A percentile compares a stretch with the other conserved stretches of the same genome.
These are phyloP conservation scores for Rhinogobio ventralis DNA, from an alignment of 2,797 vertebrate species.

Conservation along the genomic window DNA sequence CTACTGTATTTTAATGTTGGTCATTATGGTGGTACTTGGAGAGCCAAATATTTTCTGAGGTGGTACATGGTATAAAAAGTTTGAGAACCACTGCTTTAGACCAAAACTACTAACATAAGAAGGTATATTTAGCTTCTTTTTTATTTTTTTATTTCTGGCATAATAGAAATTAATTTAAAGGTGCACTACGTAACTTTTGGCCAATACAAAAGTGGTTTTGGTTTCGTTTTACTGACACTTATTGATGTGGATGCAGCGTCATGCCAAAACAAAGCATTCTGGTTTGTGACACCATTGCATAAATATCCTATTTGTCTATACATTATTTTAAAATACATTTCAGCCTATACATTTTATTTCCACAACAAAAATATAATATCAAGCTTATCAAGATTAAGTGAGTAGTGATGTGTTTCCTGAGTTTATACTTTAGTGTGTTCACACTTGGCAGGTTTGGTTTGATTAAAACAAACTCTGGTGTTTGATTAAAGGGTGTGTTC, in stretches of 20 bases:
- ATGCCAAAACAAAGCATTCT: not conserved
- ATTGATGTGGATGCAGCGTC: not conserved
- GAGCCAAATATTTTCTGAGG: too few species aligned
- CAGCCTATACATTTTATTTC: not conserved
- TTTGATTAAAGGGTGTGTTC: too few species aligned
- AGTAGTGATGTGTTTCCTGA: too few species aligned
- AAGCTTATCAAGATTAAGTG: not conserved
- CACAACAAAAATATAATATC: not conserved
- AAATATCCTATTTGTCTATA: not conserved
- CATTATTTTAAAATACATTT: not conserved
- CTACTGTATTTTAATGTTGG: too few species aligned
- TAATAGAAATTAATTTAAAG: not conserved
- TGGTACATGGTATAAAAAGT: too few species aligned
- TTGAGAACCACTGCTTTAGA: too few species aligned
- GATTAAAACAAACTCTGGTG: too few species aligned
- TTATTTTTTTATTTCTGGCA: not conserved
- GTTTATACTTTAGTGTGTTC: too few species aligned
- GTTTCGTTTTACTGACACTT: not conserved
- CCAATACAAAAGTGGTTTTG: not conserved
- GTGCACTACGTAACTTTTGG: not conserved
- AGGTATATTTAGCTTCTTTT: not conserved
- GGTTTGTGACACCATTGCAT: conserved; percentile 1
- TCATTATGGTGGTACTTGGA: too few species aligned
- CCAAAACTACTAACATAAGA: not conserved
- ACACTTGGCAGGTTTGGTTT: too few species aligned